Evolutionary conservation across 2,888 invertebrate species (phyloP), one percentile per base, ranked within the genome.

Genomic region (Drosophila buzzatii): DNA sequence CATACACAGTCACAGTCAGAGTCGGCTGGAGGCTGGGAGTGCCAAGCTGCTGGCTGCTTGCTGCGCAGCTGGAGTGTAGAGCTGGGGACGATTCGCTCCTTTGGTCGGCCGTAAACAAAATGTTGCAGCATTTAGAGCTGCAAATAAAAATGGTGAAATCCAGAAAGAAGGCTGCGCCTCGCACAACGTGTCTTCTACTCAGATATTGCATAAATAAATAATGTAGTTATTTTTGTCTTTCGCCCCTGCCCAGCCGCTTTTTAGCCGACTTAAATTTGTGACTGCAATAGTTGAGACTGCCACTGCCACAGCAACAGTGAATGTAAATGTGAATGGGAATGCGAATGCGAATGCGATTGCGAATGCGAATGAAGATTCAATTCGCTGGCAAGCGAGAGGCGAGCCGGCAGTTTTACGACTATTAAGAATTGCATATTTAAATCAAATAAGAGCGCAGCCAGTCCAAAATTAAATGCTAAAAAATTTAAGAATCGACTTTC

Each of bases 121-220:
- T 77, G 79, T 79, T 74, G 80, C 74, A 60, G 74, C 85, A 87
- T 81, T 84, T 77, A 72, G 84, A 74, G 72, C 68, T 57, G 39
- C 64, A 77, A 73, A 86, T 67, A 77, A 83, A 78, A 70, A 70
- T 67, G 68, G 55, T 20, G 59, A 42, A 42, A 51, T n/a, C 45
- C 52, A 56, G 60, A 62, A 75, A 20, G 23, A 44, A 61, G 51
- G 44, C 51, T 52, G 27, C 20, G 47, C 3, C 47, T 41, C 20
- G 39, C 58, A 44, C 57, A 35, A 31, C 57, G 39, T 57, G 45
- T 51, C 37, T 51, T 69, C 56, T 52, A 62, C 81, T 73, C 83
- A 82, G 86, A 75, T 88, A 84, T 84, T 84, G 84, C 83, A 84
- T 84, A 88, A 88, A 84, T 84, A 85, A 89, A 77, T 82, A 70